phyloP scores from a whole-genome alignment of 2,797 vertebrate species.

The Brotula barbata region DNA sequence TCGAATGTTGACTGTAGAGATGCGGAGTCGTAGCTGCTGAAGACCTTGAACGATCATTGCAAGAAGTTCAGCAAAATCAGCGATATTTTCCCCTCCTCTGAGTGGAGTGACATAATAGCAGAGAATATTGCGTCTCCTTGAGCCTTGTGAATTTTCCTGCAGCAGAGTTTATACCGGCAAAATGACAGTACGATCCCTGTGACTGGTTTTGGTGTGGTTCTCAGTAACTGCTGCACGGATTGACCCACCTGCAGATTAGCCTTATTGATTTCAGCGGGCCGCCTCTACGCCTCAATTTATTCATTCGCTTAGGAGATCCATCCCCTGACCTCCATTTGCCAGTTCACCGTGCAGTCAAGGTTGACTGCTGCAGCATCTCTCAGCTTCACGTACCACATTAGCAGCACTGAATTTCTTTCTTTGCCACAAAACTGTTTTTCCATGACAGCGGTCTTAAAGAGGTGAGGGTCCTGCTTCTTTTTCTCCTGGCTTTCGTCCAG shows the following conservation, averaged over 20 bases:
- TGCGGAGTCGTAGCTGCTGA: too few species aligned
- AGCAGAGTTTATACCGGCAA: not conserved
- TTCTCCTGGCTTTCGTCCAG: not conserved
- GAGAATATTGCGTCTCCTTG: not conserved
- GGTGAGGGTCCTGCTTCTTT: not conserved
- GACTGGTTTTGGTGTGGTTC: constrained; percentile 16
- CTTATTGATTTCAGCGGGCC: constrained; percentile 47
- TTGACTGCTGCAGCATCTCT: constrained; percentile 8
- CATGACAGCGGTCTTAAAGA: constrained; percentile 1
- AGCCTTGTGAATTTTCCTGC: constrained; percentile 1
- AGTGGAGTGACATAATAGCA: constrained; percentile 11
- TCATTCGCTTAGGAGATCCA: constrained; percentile 37
- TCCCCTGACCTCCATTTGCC: not conserved
- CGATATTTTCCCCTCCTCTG: not conserved
- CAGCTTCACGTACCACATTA: not conserved
- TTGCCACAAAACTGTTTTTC: not conserved
- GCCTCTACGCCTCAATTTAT: constrained; percentile 38
- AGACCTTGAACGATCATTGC: too few species aligned
- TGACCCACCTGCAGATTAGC: constrained; percentile 34
- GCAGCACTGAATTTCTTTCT: constrained; percentile 13
- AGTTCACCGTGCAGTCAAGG: constrained; percentile 23
- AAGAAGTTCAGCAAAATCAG: not conserved
- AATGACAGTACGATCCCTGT: not conserved
- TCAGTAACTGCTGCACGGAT: constrained; percentile 31
- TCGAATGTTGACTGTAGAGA: too few species aligned